phyloP scores from a whole-genome alignment of 2,113 vertebrate species.

The Sceloporus tristichus region DNA sequence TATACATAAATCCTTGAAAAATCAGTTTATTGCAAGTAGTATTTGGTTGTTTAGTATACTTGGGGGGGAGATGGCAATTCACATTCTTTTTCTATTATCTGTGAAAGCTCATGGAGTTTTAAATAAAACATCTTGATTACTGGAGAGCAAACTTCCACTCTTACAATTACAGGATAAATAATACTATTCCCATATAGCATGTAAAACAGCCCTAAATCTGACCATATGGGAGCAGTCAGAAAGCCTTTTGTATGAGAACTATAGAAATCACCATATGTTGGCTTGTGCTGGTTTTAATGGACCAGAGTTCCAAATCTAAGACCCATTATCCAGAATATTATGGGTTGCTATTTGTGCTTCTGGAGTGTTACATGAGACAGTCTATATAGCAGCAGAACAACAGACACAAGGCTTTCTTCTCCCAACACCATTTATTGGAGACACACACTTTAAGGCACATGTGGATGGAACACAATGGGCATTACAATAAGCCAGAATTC shows the following conservation, averaged over 20 bases:
- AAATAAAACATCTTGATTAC: background rate
- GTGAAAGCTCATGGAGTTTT: background rate
- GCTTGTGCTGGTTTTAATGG: background rate
- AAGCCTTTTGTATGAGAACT: background rate
- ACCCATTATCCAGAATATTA: no score
- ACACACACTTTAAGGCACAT: no score
- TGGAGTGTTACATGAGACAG: background rate
- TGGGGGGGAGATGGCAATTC: background rate
- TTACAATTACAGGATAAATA: background rate
- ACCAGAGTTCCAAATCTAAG: background rate
- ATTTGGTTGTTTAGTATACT: slow-evolving; percentile 2
- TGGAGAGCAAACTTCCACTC: background rate
- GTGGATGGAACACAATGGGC: no score
- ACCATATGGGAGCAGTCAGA: background rate
- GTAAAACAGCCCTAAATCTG: background rate
- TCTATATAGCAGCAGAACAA: background rate
- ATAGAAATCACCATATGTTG: background rate
- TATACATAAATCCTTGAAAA: slow-evolving; percentile 11
- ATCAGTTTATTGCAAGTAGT: background rate
- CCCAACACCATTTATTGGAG: background rate
- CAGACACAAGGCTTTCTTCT: background rate
- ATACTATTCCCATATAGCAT: background rate
- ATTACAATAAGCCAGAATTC: no score
- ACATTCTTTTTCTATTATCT: slow-evolving; percentile 24
- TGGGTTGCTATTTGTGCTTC: background rate